phyloP scores from a whole-genome alignment of 1,140 invertebrate species.

The Steinernema feltiae region DNA sequence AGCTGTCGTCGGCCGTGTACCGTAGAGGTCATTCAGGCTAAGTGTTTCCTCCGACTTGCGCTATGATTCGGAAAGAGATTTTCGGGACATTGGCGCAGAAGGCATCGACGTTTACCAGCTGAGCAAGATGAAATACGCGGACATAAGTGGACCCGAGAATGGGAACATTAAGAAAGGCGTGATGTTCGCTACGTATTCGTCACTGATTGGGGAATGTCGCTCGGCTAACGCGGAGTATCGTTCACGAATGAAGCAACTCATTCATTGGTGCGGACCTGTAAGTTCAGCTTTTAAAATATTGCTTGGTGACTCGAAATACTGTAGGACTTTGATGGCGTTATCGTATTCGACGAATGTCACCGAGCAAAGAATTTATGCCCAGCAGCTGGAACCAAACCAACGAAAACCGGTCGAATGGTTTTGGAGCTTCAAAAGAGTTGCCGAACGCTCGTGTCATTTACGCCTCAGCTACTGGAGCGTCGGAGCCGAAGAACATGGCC shows the following conservation, averaged over 20 bases:
- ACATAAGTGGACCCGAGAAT: conserved; percentile 85
- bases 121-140: conserved; percentile 92
- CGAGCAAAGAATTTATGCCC: conserved; percentile 98
- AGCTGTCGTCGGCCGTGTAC: no score
- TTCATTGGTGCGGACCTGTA: conserved; percentile 87
- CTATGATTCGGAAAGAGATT: conserved; percentile 92
- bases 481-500: conserved; percentile 97
- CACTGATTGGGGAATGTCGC: conserved; percentile 90
- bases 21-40: no score
- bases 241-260: conserved; percentile 82
- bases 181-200: conserved; percentile 94
- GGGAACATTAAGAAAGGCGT: conserved; percentile 71
- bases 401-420: conserved; percentile 78
- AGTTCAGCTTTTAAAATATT: conserved; percentile 75
- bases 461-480: conserved; percentile 81
- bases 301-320: conserved; percentile 9
- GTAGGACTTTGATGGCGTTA: conserved; percentile 60
- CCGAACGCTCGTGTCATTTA: conserved; percentile 93
- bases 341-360: conserved; percentile 99
- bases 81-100: conserved; percentile 84
- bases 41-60: conserved; percentile 97
- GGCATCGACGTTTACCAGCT: conserved; percentile 81
- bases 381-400: conserved; percentile 81
- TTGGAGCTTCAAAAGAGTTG: conserved; percentile 85
- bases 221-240: conserved; percentile 81